Evolutionary conservation across 2,797 vertebrate genomes (phyloP).

Genomic region (Etheostoma nigrum): DNA sequence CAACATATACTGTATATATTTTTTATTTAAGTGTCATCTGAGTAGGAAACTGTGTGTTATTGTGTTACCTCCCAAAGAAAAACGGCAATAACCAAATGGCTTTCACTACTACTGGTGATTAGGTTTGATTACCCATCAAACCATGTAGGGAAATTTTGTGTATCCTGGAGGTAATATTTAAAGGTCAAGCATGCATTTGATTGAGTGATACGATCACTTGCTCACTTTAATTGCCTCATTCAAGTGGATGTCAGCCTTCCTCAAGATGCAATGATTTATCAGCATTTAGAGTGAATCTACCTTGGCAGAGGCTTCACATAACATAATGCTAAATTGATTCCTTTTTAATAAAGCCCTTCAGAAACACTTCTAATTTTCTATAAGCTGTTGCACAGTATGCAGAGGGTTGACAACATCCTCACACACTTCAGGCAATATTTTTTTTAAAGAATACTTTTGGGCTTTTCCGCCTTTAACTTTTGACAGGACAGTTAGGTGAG

Average conservation of each 20-base stretch:
- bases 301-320: constrained; percentile 18
- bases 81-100: neutral
- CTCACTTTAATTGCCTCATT: constrained; percentile 35
- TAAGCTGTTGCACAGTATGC: constrained; percentile 47
- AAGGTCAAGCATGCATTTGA: constrained; percentile 30
- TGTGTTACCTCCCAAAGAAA: too few relatives aligned
- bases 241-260: constrained; percentile 22
- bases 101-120: neutral
- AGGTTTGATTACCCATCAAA: constrained; percentile 10
- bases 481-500: too few relatives aligned
- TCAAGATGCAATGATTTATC: constrained; percentile 31
- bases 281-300: constrained; percentile 38
- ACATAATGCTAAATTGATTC: constrained; percentile 33
- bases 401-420: constrained; percentile 32
- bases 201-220: constrained; percentile 24
- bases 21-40: neutral
- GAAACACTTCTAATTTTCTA: constrained; percentile 49
- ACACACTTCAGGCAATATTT: constrained; percentile 48
- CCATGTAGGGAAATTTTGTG: constrained; percentile 5
- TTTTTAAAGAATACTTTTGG: too few relatives aligned
- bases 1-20: neutral
- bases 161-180: neutral
- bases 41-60: too few relatives aligned
- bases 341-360: constrained; percentile 51
- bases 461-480: too few relatives aligned